These are phyloP conservation scores for Cylloceria caligata DNA, from an alignment of 2,888 invertebrate genomes.

Conservation along the genomic window DNA sequence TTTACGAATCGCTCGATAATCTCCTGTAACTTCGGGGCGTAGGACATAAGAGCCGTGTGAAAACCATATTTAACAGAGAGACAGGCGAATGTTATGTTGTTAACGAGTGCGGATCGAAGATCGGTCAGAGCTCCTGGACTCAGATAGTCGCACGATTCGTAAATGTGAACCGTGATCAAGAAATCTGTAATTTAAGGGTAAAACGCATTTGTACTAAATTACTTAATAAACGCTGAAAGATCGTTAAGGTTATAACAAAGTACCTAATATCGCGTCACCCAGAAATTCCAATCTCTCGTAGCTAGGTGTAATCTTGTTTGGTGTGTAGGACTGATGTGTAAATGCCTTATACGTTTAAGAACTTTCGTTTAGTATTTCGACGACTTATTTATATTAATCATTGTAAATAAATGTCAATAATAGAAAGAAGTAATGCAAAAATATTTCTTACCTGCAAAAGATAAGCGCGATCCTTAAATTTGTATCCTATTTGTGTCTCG, in stretches of 20 bases:
- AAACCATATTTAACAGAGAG: conserved; percentile 94
- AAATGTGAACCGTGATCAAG: conserved; percentile 94
- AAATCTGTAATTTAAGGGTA: conserved; percentile 92
- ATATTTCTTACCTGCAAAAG: conserved; percentile 89
- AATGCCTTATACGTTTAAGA: conserved; percentile 88
- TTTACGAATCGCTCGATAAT: conserved; percentile 88
- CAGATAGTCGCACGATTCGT: conserved; percentile 89
- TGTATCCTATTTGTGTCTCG: conserved; percentile 89
- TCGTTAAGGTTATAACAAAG: conserved; percentile 15
- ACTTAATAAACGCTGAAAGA: not conserved
- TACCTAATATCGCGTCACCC: conserved; percentile 94
- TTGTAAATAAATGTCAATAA: not conserved
- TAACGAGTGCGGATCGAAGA: conserved; percentile 96
- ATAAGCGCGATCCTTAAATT: conserved; percentile 92
- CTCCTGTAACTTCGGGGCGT: conserved; percentile 86
- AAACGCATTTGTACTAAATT: not conserved
- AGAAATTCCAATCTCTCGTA: conserved; percentile 97
- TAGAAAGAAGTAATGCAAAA: not conserved
- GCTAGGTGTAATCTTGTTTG: conserved; percentile 93
- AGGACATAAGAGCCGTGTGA: conserved; percentile 89
- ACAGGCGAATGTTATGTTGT: conserved; percentile 97
- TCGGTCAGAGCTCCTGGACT: conserved; percentile 96
- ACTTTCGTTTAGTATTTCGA: not conserved
- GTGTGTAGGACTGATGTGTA: conserved; percentile 95
- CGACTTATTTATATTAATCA: not conserved